Conservation (phyloP, 2,888 invertebrate genomes). For the Drosophila kambysellisi region DNA sequence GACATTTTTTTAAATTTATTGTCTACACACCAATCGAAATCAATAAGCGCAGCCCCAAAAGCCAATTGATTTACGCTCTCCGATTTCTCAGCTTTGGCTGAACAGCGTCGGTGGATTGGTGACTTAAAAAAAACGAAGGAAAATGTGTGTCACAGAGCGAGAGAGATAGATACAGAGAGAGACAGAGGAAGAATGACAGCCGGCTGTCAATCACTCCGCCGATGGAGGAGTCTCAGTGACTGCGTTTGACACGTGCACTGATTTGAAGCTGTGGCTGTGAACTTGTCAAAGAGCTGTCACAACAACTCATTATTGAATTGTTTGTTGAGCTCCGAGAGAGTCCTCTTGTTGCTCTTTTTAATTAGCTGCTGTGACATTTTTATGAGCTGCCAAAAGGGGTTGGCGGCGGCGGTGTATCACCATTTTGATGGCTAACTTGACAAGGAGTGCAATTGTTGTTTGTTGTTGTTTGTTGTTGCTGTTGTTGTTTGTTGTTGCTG, state of each 20-base stretch:
- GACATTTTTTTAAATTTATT: background rate
- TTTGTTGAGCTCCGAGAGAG: constrained; percentile 11
- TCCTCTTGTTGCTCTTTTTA: constrained; percentile 43
- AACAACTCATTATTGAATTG: constrained; percentile 58
- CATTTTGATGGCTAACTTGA: constrained; percentile 40
- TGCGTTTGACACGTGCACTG: constrained; percentile 55
- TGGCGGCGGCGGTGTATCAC: constrained; percentile 27
- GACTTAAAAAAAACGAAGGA: background rate
- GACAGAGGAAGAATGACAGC: background rate
- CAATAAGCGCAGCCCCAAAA: background rate
- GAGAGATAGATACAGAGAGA: background rate
- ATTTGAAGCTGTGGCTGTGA: constrained; percentile 39
- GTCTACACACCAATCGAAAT: background rate
- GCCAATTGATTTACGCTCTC: background rate
- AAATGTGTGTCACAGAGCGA: background rate
- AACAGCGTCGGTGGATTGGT: background rate
- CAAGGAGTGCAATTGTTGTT: constrained; percentile 15
- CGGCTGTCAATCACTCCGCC: constrained; percentile 16
- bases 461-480: constrained; percentile 30
- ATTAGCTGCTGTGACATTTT: constrained; percentile 78
- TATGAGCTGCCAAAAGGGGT: constrained; percentile 77
- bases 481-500: constrained; percentile 25
- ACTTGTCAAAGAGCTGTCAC: constrained; percentile 67
- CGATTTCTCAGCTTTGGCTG: background rate
- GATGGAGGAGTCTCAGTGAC: constrained; percentile 8